Conservation (phyloP, 2,113 vertebrate genomes). For the Marcusenius ussheri region DNA sequence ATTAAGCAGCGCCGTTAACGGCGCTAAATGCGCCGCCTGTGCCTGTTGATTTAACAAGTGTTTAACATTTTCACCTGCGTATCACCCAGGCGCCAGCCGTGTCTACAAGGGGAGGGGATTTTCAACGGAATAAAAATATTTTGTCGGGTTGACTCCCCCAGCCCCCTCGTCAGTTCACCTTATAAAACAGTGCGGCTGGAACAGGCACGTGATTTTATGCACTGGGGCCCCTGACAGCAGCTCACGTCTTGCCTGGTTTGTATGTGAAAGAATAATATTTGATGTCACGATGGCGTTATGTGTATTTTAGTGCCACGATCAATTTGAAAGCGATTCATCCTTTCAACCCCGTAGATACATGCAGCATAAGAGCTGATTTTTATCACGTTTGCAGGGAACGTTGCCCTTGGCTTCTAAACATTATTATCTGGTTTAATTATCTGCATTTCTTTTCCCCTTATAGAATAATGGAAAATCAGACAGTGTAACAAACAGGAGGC, state of each 20-base stretch:
- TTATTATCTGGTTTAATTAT: slow-evolving; percentile 3
- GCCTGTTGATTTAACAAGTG: slow-evolving; percentile 8
- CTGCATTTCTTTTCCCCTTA: background rate
- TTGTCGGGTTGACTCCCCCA: background rate
- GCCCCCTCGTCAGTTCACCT: background rate
- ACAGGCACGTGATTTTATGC: background rate
- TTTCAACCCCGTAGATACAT: background rate
- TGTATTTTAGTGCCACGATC: slow-evolving; percentile 8
- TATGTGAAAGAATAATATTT: background rate
- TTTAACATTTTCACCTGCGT: slow-evolving; percentile 1
- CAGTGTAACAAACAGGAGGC: slow-evolving; percentile 2
- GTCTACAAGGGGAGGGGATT: background rate
- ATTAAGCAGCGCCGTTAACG: background rate
- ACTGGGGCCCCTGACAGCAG: background rate
- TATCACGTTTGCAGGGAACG: background rate
- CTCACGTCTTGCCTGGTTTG: background rate
- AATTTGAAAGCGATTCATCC: background rate
- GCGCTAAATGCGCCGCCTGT: background rate
- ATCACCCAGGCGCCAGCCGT: background rate
- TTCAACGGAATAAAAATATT: background rate
- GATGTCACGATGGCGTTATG: background rate
- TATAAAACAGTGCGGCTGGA: background rate
- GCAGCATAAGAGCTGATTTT: background rate
- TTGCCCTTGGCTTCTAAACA: slow-evolving; percentile 6
- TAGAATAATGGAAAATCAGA: slow-evolving; percentile 9